These are phyloP conservation scores for Vombatus ursinus DNA, from an alignment of 2,113 vertebrate species.

Conservation along the genomic window DNA sequence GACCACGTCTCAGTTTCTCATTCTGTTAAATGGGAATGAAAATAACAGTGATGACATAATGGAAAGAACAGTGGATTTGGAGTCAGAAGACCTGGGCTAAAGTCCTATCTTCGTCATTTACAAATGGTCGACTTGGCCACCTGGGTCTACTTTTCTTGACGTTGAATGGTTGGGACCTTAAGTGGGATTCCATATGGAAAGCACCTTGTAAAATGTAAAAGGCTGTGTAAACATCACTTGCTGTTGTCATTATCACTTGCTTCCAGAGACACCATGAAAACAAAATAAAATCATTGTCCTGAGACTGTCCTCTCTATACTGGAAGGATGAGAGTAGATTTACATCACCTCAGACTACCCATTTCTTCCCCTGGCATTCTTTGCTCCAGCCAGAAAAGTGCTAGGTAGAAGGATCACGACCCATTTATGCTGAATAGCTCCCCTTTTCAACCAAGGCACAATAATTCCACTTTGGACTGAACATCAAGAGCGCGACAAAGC, in stretches of 20 bases:
- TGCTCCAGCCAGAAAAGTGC: background rate
- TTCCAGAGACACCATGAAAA: background rate
- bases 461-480: background rate
- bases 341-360: background rate
- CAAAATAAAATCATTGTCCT: background rate
- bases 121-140: background rate
- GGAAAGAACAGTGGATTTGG: background rate
- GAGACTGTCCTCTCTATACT: background rate
- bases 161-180: background rate
- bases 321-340: background rate
- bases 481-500: background rate
- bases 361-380: background rate
- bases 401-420: background rate
- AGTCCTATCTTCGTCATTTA: background rate
- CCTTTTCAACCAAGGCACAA: background rate
- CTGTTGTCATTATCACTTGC: background rate
- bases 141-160: background rate
- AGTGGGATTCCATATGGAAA: background rate
- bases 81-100: background rate
- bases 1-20: background rate
- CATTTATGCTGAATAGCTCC: background rate
- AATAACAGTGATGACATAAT: background rate
- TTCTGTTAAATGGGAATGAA: background rate
- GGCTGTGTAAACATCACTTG: background rate
- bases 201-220: background rate